Conservation (phyloP, 1,140 invertebrate species). For the Lanistes nyassanus region DNA sequence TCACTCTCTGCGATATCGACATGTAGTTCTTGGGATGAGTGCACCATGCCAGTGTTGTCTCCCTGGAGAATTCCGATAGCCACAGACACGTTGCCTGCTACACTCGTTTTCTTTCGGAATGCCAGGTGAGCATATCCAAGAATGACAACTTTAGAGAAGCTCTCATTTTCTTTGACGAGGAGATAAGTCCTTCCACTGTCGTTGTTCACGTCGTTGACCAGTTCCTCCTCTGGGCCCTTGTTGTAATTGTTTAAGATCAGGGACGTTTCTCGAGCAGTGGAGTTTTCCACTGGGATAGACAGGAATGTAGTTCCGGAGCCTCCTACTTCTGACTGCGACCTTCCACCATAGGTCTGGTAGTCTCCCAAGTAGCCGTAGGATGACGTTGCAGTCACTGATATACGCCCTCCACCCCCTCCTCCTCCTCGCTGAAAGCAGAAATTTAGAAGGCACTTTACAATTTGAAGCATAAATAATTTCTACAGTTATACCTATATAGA, state of each 20-base stretch:
- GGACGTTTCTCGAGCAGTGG: slow-evolving; percentile 17
- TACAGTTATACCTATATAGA: too few relatives aligned
- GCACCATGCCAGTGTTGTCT: slow-evolving; percentile 51
- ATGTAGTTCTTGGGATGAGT: slow-evolving; percentile 42
- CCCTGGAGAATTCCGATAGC: slow-evolving; percentile 47
- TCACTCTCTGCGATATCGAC: slow-evolving; percentile 41
- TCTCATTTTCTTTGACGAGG: slow-evolving; percentile 27
- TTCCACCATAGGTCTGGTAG: slow-evolving; percentile 49
- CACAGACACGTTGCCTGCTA: slow-evolving; percentile 27
- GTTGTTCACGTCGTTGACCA: slow-evolving; percentile 33
- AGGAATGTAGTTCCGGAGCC: slow-evolving; percentile 53
- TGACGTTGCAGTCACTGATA: slow-evolving; percentile 38
- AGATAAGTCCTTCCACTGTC: slow-evolving; percentile 51
- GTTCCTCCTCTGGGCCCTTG: slow-evolving; percentile 35
- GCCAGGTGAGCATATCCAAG: slow-evolving; percentile 48
- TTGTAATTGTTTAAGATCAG: slow-evolving; percentile 48
- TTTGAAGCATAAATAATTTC: too few relatives aligned
- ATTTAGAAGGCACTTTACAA: too few relatives aligned
- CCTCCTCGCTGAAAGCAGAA: slow-evolving; percentile 44
- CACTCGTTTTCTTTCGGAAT: slow-evolving; percentile 30
- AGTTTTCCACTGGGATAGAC: slow-evolving; percentile 27
- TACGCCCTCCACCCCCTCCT: slow-evolving; percentile 54
- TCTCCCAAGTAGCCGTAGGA: slow-evolving; percentile 42
- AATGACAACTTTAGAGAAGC: neutral
- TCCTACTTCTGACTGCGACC: slow-evolving; percentile 43